phyloP scores from a whole-genome alignment of 2,113 vertebrate genomes.

The Ammospiza caudacuta region DNA sequence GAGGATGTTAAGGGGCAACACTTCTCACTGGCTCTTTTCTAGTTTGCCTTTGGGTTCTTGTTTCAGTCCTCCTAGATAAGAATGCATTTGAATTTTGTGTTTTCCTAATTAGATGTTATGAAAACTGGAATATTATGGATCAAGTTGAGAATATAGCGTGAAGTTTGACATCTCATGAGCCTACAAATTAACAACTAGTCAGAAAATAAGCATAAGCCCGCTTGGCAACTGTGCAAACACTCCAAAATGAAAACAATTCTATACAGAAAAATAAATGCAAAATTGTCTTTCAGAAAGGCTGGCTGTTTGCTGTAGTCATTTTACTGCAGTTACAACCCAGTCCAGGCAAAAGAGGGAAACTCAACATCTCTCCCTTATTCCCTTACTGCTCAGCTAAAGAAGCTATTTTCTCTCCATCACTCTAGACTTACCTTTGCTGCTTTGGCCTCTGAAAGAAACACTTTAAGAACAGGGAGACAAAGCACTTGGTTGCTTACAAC shows the following conservation, averaged over 20 bases:
- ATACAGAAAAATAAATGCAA: background rate
- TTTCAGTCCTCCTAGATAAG: background rate
- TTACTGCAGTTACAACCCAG: background rate
- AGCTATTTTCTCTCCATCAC: background rate
- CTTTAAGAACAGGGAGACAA: rapidly evolving
- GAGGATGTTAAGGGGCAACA: background rate
- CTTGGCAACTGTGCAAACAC: background rate
- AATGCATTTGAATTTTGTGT: background rate
- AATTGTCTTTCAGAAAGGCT: background rate
- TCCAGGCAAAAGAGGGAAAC: background rate
- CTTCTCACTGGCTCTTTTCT: background rate
- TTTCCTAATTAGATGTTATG: background rate
- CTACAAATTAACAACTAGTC: background rate
- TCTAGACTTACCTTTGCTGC: background rate
- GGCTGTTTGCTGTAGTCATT: background rate
- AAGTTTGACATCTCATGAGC: background rate
- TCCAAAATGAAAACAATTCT: background rate
- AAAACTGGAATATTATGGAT: background rate
- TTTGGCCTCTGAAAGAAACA: rapidly evolving
- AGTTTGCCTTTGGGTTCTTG: background rate
- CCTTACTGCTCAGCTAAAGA: background rate
- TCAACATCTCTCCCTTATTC: background rate
- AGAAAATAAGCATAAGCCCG: background rate
- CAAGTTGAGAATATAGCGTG: background rate
- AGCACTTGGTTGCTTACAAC: rapidly evolving